Evolutionary conservation across 2,888 invertebrate species (phyloP).

Genomic region (Parapristionchus giblindavisi): DNA sequence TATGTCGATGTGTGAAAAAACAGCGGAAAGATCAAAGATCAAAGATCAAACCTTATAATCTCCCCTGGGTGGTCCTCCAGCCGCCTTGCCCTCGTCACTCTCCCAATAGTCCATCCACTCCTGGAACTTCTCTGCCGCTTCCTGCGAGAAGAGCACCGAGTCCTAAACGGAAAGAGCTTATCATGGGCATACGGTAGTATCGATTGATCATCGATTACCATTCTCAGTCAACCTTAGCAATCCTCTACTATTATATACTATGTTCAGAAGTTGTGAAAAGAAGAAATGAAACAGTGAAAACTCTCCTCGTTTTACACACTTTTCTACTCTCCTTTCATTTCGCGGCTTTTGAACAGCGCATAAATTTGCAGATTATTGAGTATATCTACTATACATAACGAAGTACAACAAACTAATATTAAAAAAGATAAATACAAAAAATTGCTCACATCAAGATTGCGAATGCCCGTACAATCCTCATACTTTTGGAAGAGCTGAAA

Average conservation of each 20-base stretch:
- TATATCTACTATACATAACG: no score
- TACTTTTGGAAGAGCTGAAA: constrained; percentile 7
- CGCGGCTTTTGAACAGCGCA: no score
- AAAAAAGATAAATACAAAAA: background rate
- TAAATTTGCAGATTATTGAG: no score
- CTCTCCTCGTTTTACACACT: no score
- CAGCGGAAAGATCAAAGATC: no score
- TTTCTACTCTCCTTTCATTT: no score
- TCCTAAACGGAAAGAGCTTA: background rate
- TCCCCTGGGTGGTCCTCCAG: constrained; percentile 20
- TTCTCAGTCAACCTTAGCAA: no score
- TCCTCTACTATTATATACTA: no score
- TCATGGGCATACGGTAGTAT: no score
- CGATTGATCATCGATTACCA: background rate
- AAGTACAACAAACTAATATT: background rate
- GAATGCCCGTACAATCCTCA: background rate
- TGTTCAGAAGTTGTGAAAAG: no score
- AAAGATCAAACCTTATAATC: no score
- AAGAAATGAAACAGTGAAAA: background rate
- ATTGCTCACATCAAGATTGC: constrained; percentile 7
- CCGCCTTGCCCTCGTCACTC: background rate
- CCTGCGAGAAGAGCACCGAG: background rate
- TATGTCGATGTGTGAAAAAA: no score
- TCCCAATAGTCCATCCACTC: constrained; percentile 34
- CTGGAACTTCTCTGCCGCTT: background rate